Base-by-base conservation (phyloP, 2,888 invertebrate genomes). In the Acanthosepion pharaonis region DNA sequence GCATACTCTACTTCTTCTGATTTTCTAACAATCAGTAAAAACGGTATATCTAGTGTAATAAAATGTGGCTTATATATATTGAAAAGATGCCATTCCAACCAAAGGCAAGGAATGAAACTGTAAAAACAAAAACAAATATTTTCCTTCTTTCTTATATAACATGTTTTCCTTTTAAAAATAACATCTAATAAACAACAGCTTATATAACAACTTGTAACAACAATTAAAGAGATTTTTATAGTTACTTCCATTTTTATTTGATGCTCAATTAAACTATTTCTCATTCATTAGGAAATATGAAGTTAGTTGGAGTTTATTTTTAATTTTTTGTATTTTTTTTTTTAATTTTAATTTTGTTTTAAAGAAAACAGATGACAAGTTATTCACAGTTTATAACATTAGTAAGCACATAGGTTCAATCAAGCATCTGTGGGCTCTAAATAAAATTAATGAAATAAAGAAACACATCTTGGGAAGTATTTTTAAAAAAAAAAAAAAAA, bases 321-420 rank as follows among this genome's bases (percentile, higher is more conserved):
- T 59, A 59, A 55, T 59, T 59, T 59, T 59, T 59, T 23, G 59
- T 59, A 23, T 59, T 23, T 59, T 59, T 59, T 78, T 78, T 78
- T 78, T 78, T 33, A 33, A n/a, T 78, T 78, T 78, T 18, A 78
- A n/a, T 78, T 78, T 78, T n/a, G 8, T 15, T 78, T n/a, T 20
- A 92, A 92, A 49, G 92, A 51, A 51, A 93, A 93, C 92, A 93
- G 18, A 51, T 93, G 49, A 92, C 92, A 93, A 93, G n/a, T 93
- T 93, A 93, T 93, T 93, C 92, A 93, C 92, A 93, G 28, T 93
- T 51, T 51, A 93, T 49, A 93, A 51, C 92, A 93, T 51, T 53
- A 28, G 92, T 51, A 93, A 53, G 51, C 49, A 51, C 92, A 93
- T 93, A 93, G 49, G 92, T 93, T 93, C n/a, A 53, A 51, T 51